These are phyloP conservation scores for Anseranas semipalmata DNA, from an alignment of 2,113 vertebrate genomes.

Conservation along the genomic window DNA sequence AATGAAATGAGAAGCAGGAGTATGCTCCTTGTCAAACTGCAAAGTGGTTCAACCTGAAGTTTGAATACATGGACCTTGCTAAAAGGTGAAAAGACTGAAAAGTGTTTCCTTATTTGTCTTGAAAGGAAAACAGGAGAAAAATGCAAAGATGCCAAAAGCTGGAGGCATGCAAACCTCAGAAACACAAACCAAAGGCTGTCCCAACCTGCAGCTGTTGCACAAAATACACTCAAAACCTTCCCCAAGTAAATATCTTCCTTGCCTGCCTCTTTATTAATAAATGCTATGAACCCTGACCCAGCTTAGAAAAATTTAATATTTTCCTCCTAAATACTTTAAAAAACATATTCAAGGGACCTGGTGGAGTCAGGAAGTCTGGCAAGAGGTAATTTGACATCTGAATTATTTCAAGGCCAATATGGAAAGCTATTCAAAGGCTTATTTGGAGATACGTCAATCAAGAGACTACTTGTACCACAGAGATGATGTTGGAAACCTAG, in stretches of 20 bases:
- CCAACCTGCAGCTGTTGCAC: conserved; percentile 79
- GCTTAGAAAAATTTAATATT: conserved; percentile 91
- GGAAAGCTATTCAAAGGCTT: conserved; percentile 88
- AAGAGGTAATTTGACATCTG: conserved; percentile 92
- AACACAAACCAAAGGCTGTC: conserved; percentile 78
- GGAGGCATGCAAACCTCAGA: conserved; percentile 65
- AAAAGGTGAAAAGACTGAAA: conserved; percentile 48
- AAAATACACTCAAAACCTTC: conserved; percentile 83
- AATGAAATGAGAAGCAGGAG: background rate
- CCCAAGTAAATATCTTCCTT: conserved; percentile 83
- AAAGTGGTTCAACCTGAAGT: conserved; percentile 74
- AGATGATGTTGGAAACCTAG: conserved; percentile 56
- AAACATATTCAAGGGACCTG: conserved; percentile 84
- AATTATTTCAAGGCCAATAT: conserved; percentile 91
- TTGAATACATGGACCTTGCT: conserved; percentile 50
- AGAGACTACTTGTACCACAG: conserved; percentile 62
- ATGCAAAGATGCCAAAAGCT: conserved; percentile 57
- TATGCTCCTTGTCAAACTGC: conserved; percentile 37
- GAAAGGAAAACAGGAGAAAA: conserved; percentile 63
- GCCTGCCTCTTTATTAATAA: conserved; percentile 89
- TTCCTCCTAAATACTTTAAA: conserved; percentile 90
- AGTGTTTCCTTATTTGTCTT: conserved; percentile 50
- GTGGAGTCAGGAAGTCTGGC: conserved; percentile 84
- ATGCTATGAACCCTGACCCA: conserved; percentile 88
- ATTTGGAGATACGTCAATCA: conserved; percentile 94